These are phyloP conservation scores for Drosophila sechellia DNA, from an alignment of 1,140 invertebrate species.

Conservation along the genomic window DNA sequence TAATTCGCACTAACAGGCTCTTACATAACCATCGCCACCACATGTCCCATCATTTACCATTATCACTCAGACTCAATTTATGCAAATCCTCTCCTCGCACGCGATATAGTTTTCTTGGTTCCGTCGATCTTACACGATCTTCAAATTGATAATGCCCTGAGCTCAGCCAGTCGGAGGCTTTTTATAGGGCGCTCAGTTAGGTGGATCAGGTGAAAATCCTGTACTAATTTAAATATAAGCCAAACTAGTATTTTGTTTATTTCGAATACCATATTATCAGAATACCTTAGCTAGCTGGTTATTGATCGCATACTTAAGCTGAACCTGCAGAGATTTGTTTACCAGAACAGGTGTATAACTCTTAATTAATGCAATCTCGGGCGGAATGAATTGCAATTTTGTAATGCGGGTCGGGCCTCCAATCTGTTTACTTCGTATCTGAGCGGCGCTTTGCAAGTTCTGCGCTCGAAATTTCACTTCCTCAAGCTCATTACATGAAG, in stretches of 20 bases:
- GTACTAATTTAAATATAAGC: slow-evolving; percentile 78
- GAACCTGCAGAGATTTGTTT: slow-evolving; percentile 69
- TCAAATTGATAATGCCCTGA: slow-evolving; percentile 46
- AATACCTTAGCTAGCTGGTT: slow-evolving; percentile 55
- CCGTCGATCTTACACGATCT: slow-evolving; percentile 67
- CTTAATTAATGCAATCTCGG: slow-evolving; percentile 40
- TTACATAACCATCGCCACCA: slow-evolving; percentile 19
- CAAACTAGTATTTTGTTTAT: slow-evolving; percentile 84
- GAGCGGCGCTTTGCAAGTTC: slow-evolving; percentile 13
- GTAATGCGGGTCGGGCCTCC: slow-evolving; percentile 13
- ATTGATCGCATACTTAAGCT: slow-evolving; percentile 63
- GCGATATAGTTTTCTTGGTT: slow-evolving; percentile 45
- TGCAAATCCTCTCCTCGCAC: slow-evolving; percentile 70
- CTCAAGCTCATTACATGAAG: slow-evolving; percentile 12
- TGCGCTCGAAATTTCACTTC: slow-evolving; percentile 26
- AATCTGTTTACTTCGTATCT: not conserved
- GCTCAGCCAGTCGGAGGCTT: slow-evolving; percentile 36
- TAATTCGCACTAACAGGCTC: not conserved
- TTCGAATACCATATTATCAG: slow-evolving; percentile 50
- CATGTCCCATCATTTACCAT: slow-evolving; percentile 62
- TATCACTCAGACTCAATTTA: slow-evolving; percentile 81
- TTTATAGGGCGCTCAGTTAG: slow-evolving; percentile 61
- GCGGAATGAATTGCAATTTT: slow-evolving; percentile 30
- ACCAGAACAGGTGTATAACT: slow-evolving; percentile 66
- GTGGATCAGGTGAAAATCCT: slow-evolving; percentile 74